These are phyloP conservation scores for Margarornis squamiger DNA, from an alignment of 2,797 vertebrate genomes.

Conservation along the genomic window DNA sequence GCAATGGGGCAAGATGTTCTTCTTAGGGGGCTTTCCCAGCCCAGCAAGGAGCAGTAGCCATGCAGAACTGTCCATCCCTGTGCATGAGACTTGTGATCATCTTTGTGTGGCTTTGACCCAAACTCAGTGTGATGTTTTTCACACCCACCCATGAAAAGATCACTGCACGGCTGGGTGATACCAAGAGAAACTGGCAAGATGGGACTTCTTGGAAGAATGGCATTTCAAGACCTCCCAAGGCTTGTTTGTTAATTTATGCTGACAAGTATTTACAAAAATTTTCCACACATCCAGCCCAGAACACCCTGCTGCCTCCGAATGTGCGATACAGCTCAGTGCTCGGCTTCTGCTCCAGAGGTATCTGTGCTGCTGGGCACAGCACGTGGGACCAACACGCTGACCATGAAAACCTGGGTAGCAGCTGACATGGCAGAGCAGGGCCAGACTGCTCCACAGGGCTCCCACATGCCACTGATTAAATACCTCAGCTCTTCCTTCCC, in stretches of 20 bases:
- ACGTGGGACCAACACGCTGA: neutral
- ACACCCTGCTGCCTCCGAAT: neutral
- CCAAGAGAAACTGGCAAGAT: neutral
- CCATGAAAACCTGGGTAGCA: neutral
- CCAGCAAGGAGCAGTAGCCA: neutral
- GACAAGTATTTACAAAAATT: neutral
- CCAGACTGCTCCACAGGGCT: neutral
- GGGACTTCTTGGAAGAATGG: neutral
- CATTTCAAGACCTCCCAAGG: neutral
- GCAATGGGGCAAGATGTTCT: neutral
- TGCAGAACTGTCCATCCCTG: neutral
- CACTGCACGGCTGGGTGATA: neutral
- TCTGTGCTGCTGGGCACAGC: neutral
- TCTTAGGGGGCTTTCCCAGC: neutral
- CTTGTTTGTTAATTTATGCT: neutral
- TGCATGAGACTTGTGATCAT: fast-evolving
- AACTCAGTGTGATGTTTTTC: neutral
- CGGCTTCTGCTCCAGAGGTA: neutral
- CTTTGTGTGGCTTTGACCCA: fast-evolving
- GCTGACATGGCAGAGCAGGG: neutral
- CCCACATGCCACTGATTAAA: fast-evolving
- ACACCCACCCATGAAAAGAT: neutral
- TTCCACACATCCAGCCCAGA: neutral
- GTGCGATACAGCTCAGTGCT: neutral
- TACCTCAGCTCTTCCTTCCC: neutral